Evolutionary conservation across 2,888 invertebrate genomes (phyloP).

Genomic region (Tetropium fuscum): DNA sequence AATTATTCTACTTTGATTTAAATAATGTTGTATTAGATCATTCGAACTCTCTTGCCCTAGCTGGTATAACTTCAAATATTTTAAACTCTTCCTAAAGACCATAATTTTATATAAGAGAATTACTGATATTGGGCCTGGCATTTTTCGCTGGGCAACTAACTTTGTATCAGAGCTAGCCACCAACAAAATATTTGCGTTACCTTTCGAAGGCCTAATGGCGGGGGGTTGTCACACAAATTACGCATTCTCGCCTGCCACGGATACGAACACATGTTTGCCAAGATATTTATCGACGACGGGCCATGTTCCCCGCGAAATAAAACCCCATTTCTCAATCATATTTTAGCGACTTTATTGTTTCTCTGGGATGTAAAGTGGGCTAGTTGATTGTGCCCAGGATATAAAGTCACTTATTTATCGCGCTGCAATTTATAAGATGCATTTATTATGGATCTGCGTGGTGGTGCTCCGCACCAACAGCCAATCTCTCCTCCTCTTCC

Average conservation of each 20-base stretch:
- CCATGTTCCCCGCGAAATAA: conserved; percentile 62
- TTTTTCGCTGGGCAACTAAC: too few relatives aligned
- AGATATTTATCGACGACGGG: conserved; percentile 62
- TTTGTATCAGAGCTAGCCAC: conserved; percentile 33
- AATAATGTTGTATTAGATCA: too few relatives aligned
- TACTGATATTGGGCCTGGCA: too few relatives aligned
- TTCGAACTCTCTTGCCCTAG: too few relatives aligned
- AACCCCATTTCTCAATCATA: conserved; percentile 66
- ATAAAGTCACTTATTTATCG: conserved; percentile 68
- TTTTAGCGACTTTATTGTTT: conserved; percentile 68
- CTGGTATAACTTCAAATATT: too few relatives aligned
- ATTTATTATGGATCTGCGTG: conserved; percentile 64
- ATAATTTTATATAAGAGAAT: too few relatives aligned
- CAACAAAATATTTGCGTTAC: conserved; percentile 39
- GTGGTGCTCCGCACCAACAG: conserved; percentile 37
- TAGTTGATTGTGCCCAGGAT: conserved; percentile 66
- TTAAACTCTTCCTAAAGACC: too few relatives aligned
- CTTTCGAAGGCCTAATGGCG: conserved; percentile 19
- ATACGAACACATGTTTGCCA: conserved; percentile 55
- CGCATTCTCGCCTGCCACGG: conserved; percentile 26
- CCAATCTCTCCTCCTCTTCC: conserved; percentile 36
- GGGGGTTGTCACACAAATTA: conserved; percentile 43
- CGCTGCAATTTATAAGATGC: conserved; percentile 66
- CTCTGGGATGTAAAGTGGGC: conserved; percentile 65
- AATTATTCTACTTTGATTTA: too few relatives aligned